Evolutionary conservation across 2,888 invertebrate genomes (phyloP).

Genomic region (Antheraea assamensis): DNA sequence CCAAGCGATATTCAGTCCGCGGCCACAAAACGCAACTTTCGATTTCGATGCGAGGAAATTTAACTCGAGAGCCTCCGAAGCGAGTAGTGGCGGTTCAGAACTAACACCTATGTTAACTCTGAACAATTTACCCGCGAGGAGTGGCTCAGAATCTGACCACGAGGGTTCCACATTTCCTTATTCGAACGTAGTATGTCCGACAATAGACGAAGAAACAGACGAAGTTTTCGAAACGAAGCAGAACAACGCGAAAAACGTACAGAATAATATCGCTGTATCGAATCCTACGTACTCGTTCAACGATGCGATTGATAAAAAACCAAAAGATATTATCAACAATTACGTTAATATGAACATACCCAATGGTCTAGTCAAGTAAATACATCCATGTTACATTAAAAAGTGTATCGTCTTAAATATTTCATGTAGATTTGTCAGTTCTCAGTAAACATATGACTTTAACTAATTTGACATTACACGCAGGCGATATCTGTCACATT

Average conservation of each 20-base stretch:
- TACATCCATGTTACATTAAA: constrained; percentile 28
- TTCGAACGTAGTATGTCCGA: constrained; percentile 49
- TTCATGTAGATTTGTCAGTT: background rate
- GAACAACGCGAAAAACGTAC: constrained; percentile 60
- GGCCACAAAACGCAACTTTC: constrained; percentile 70
- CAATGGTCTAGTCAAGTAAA: constrained; percentile 77
- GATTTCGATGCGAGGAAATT: constrained; percentile 74
- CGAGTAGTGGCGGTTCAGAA: constrained; percentile 65
- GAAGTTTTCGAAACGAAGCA: constrained; percentile 67
- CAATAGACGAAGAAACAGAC: constrained; percentile 68
- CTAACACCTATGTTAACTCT: constrained; percentile 80
- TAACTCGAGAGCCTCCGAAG: constrained; percentile 52
- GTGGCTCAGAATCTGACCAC: constrained; percentile 71
- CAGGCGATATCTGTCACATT: too few relatives aligned
- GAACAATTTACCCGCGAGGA: constrained; percentile 62
- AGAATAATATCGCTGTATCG: constrained; percentile 57
- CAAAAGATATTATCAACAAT: constrained; percentile 58
- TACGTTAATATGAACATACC: constrained; percentile 62
- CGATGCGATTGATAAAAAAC: constrained; percentile 64
- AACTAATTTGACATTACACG: too few relatives aligned
- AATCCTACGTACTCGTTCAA: constrained; percentile 72
- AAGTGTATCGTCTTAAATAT: constrained; percentile 6
- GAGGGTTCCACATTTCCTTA: constrained; percentile 65
- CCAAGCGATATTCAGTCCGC: constrained; percentile 81
- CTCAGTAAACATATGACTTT: too few relatives aligned